Conservation (phyloP, 2,888 invertebrate species). For the Steinernema carpocapsae region DNA sequence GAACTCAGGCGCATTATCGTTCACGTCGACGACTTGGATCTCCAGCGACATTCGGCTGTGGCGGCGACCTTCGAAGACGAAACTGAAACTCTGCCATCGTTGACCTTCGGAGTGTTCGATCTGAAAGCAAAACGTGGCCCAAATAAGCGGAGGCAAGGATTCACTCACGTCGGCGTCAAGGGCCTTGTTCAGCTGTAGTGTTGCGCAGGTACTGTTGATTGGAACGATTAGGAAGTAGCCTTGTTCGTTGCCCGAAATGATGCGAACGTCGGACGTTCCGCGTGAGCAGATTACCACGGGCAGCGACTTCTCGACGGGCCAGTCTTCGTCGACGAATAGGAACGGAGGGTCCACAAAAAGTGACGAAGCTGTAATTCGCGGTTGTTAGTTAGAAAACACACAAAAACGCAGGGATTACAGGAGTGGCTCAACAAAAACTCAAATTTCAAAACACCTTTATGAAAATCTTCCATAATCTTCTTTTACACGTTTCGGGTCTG, state of each 20-base stretch:
- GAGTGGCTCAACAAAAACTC: no score
- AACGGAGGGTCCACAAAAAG: slow-evolving; percentile 59
- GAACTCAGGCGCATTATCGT: slow-evolving; percentile 71
- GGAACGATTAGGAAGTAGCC: slow-evolving; percentile 51
- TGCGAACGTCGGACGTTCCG: slow-evolving; percentile 40
- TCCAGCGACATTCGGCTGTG: slow-evolving; percentile 53
- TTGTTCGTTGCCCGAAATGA: slow-evolving; percentile 51
- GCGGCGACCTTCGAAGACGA: slow-evolving; percentile 41
- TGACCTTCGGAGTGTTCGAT: slow-evolving; percentile 51
- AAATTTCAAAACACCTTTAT: no score
- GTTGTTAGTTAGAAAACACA: no score
- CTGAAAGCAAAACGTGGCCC: slow-evolving; percentile 47
- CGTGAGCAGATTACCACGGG: slow-evolving; percentile 57
- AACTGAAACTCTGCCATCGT: slow-evolving; percentile 45
- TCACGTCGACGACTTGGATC: slow-evolving; percentile 69
- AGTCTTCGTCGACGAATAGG: slow-evolving; percentile 62
- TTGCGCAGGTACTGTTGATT: slow-evolving; percentile 57
- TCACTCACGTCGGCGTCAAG: slow-evolving; percentile 64
- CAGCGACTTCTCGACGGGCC: slow-evolving; percentile 54
- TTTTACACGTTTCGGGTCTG: no score
- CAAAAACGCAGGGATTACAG: no score
- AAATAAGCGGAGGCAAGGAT: no score
- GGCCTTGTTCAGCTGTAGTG: slow-evolving; percentile 50
- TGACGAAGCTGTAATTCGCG: slow-evolving; percentile 34
- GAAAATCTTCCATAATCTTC: no score